Conservation (phyloP, 2,797 vertebrate genomes). For the Alfaro cultratus region DNA sequence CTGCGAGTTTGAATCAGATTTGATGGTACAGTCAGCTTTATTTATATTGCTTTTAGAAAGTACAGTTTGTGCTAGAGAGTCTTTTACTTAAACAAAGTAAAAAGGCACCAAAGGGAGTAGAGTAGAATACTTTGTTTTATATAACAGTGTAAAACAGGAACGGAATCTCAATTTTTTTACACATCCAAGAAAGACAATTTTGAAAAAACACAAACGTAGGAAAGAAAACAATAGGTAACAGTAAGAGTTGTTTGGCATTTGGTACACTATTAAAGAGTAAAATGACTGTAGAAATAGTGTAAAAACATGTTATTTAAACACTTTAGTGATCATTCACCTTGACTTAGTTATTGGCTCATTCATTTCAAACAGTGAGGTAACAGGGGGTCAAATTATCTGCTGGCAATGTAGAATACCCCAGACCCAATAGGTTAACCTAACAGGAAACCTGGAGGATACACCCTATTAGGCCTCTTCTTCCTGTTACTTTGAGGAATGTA, state of each 20-base stretch:
- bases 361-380: slow-evolving; percentile 54
- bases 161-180: background rate
- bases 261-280: background rate
- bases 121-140: no score
- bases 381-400: slow-evolving; percentile 52
- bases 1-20: background rate
- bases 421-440: slow-evolving; percentile 72
- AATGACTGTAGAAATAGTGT: slow-evolving; percentile 8
- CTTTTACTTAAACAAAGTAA: background rate
- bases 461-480: slow-evolving; percentile 83
- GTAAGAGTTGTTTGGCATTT: background rate
- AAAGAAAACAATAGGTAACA: background rate
- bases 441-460: slow-evolving; percentile 83
- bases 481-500: slow-evolving; percentile 82
- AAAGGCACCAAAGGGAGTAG: no score
- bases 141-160: background rate
- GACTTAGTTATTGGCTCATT: slow-evolving; percentile 54
- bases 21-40: background rate
- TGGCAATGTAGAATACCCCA: slow-evolving; percentile 56
- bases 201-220: background rate
- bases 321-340: slow-evolving; percentile 50
- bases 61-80: background rate
- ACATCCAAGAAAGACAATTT: background rate
- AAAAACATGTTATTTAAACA: slow-evolving; percentile 19
- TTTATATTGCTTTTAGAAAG: background rate